Evolutionary conservation across 2,888 invertebrate genomes (phyloP).

Genomic region (Drosophila paucipuncta): DNA sequence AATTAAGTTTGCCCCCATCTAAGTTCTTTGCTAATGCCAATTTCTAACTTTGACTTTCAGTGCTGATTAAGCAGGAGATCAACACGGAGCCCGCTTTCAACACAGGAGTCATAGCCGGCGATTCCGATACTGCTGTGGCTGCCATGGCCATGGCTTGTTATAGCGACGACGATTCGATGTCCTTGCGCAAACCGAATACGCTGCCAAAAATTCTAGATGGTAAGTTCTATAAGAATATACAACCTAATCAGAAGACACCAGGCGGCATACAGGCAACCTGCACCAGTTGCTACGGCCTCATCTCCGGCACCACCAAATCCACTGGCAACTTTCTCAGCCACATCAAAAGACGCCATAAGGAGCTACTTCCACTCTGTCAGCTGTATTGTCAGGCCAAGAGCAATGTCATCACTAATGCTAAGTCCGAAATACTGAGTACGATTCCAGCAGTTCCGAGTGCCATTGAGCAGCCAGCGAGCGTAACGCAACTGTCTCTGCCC

Average conservation of each 20-base stretch:
- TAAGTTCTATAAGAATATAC: slow-evolving; percentile 82
- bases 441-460: slow-evolving; percentile 19
- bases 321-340: slow-evolving; percentile 83
- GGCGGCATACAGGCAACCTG: slow-evolving; percentile 84
- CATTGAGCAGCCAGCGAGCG: slow-evolving; percentile 33
- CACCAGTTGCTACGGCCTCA: slow-evolving; percentile 77
- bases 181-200: slow-evolving; percentile 66
- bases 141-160: slow-evolving; percentile 40
- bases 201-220: slow-evolving; percentile 83
- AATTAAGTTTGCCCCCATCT: not conserved
- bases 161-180: slow-evolving; percentile 66
- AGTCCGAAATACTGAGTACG: slow-evolving; percentile 17
- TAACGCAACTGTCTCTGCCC: slow-evolving; percentile 28
- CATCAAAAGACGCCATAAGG: slow-evolving; percentile 81
- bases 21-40: slow-evolving; percentile 32
- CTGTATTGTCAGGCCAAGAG: slow-evolving; percentile 78
- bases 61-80: slow-evolving; percentile 62
- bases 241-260: slow-evolving; percentile 80
- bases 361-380: slow-evolving; percentile 74
- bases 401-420: slow-evolving; percentile 16
- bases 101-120: slow-evolving; percentile 33
- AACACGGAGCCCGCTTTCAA: slow-evolving; percentile 16
- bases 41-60: slow-evolving; percentile 48
- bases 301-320: slow-evolving; percentile 83
- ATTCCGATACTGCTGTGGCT: slow-evolving; percentile 32